These are phyloP conservation scores for Meiosimyza decipiens DNA, from an alignment of 2,888 invertebrate species.

Conservation along the genomic window DNA sequence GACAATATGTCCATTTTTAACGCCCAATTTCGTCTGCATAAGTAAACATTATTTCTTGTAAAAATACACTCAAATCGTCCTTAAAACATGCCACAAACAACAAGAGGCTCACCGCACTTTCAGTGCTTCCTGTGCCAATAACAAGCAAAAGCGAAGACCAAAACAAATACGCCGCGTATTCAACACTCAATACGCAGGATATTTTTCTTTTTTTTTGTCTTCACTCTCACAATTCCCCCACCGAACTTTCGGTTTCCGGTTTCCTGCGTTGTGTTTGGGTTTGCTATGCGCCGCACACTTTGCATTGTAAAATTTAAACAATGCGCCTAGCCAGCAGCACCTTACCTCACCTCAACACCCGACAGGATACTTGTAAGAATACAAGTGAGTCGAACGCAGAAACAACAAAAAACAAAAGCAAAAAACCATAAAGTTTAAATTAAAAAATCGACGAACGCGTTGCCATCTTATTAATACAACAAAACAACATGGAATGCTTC, in stretches of 20 bases:
- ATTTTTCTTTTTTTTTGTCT: neutral
- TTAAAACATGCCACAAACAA: neutral
- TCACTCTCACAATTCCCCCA: neutral
- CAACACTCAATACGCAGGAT: conserved; percentile 17
- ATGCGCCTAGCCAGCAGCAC: neutral
- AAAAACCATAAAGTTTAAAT: conserved; percentile 33
- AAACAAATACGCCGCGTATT: conserved; percentile 13
- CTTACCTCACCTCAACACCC: conserved; percentile 5
- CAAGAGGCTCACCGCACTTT: neutral
- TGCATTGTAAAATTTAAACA: conserved; percentile 19
- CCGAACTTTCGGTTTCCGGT: conserved; percentile 39
- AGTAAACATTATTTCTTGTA: too few relatives aligned
- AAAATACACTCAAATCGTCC: too few relatives aligned
- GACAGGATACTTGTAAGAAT: neutral
- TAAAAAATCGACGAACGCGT: conserved; percentile 31
- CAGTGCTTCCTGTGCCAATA: neutral
- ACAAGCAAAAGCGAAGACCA: conserved; percentile 16
- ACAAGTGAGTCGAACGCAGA: neutral
- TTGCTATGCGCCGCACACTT: conserved; percentile 27
- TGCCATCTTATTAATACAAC: conserved; percentile 33
- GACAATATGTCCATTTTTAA: too few relatives aligned
- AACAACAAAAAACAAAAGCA: neutral
- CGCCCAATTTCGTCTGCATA: too few relatives aligned
- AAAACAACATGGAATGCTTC: neutral
- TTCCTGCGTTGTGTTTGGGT: conserved; percentile 35